A percentile compares a stretch with the other conserved stretches of the same genome.
These are phyloP conservation scores for Diorhabda sublineata DNA, from an alignment of 1,140 invertebrate species.

Conservation along the genomic window DNA sequence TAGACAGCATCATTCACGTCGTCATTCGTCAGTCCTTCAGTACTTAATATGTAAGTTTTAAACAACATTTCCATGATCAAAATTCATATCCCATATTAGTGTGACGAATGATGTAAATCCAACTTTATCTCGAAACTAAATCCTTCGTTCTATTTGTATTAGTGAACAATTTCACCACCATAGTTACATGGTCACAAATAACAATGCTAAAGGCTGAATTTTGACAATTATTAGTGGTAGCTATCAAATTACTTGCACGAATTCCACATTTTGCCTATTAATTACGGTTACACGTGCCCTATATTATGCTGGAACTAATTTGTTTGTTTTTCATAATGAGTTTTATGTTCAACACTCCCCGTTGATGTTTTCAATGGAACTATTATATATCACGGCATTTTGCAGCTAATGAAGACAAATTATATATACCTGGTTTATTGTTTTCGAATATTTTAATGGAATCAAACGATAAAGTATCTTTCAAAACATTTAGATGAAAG, in stretches of 20 bases:
- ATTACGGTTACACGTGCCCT: constrained; percentile 1
- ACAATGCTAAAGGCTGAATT: background rate
- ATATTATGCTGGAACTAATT: background rate
- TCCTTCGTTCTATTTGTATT: background rate
- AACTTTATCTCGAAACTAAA: background rate
- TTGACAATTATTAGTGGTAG: constrained; percentile 8
- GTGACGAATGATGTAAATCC: constrained; percentile 1
- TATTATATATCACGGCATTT: background rate
- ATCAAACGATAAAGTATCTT: too few relatives aligned
- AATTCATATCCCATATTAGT: background rate
- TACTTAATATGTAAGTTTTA: background rate
- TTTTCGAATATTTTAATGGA: too few relatives aligned
- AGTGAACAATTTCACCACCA: background rate
- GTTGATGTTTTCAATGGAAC: background rate
- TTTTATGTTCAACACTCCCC: constrained; percentile 4
- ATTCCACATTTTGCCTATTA: constrained; percentile 5
- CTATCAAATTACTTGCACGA: constrained; percentile 10
- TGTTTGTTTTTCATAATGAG: constrained; percentile 8
- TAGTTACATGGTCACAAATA: background rate
- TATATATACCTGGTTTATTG: background rate
- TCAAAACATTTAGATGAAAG: too few relatives aligned
- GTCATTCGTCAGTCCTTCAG: too few relatives aligned
- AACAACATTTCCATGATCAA: background rate
- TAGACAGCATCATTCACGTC: too few relatives aligned
- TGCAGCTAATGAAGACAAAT: background rate